Base-by-base conservation (phyloP, 2,797 vertebrate genomes). In the Adrianichthys oophorus region DNA sequence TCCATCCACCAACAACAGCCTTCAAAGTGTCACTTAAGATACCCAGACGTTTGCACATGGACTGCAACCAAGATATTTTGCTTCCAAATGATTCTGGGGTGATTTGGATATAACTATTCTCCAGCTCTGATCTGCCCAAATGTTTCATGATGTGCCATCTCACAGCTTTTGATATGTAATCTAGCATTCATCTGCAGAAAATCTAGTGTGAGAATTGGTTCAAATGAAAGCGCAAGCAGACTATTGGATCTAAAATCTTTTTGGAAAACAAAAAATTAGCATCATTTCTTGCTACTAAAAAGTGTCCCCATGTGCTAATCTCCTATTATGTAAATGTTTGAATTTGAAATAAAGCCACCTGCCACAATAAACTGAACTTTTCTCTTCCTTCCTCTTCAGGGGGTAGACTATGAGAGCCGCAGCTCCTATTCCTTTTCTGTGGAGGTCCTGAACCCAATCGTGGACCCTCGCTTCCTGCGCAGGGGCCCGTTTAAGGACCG, bases 401-500 rank as follows among this genome's bases (percentile, higher is more conserved):
- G 85, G 0, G 91, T 97, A 0, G 95, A 97, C 89, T 96, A 95
- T 2, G 95, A 97, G 82, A 93, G 90, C 63, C 89, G 90, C 1
- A 94, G 86, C 58, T 93, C 94, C 41, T 97, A 94, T 64, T 92
- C 94, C 17, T 95, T 97, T 76, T 94, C 93, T 0, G 94, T 96
- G 57, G 95, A 97, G 75, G 95, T 95, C 40, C 91, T 95, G 72
- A 96, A 96, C 86, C 95, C 95, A 0, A 89, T 90, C 7, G 94
- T 96, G 7, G 95, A 96, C 70, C 95, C 95, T 1, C 94, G 93
- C 41, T 96, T 95, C 79, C 75, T 96, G 41, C 93, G 94, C 1
- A 91, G 92, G 29, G 95, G 95, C 45, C 94, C 95, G 49, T 96
- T 96, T 74, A 96, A 95, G 73, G 95, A 96, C 55, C 90, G 95